Evolutionary conservation across 2,888 invertebrate genomes (phyloP).

Genomic region (Pachymerium ferrugineum): DNA sequence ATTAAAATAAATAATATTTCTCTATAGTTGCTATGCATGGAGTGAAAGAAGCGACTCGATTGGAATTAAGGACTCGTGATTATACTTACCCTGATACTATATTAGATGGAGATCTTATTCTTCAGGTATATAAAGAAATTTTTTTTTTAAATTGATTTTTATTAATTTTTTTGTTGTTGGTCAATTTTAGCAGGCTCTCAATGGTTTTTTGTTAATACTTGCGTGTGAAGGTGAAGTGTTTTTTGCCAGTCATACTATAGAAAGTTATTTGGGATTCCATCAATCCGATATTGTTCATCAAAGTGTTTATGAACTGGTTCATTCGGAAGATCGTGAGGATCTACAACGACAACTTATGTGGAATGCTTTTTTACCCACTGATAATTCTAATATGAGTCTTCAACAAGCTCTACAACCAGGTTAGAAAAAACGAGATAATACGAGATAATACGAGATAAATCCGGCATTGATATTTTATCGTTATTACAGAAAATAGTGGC

Average conservation of each 20-base stretch:
- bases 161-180: neutral
- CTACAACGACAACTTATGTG: conserved; percentile 88
- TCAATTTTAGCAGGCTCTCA: conserved; percentile 73
- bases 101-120: conserved; percentile 89
- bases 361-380: conserved; percentile 82
- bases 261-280: conserved; percentile 99
- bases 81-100: conserved; percentile 82
- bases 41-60: conserved; percentile 68
- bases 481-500: conserved; percentile 66
- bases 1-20: neutral
- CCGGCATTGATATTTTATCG: neutral
- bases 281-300: conserved; percentile 99
- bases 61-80: conserved; percentile 59
- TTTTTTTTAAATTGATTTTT: neutral
- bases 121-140: conserved; percentile 63
- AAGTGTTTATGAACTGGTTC: conserved; percentile 96
- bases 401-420: conserved; percentile 79
- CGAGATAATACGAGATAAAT: too few species aligned
- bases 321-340: conserved; percentile 97
- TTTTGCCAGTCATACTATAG: conserved; percentile 98
- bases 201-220: conserved; percentile 97
- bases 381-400: conserved; percentile 65
- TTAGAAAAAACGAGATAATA: conserved; percentile 40
- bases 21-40: conserved; percentile 87
- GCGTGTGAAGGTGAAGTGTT: conserved; percentile 99